Percentiles rank a stretch among this genome's conserved stretches.
These are phyloP conservation scores for Proales similis DNA, from an alignment of 1,140 invertebrate genomes.

Conservation along the genomic window DNA sequence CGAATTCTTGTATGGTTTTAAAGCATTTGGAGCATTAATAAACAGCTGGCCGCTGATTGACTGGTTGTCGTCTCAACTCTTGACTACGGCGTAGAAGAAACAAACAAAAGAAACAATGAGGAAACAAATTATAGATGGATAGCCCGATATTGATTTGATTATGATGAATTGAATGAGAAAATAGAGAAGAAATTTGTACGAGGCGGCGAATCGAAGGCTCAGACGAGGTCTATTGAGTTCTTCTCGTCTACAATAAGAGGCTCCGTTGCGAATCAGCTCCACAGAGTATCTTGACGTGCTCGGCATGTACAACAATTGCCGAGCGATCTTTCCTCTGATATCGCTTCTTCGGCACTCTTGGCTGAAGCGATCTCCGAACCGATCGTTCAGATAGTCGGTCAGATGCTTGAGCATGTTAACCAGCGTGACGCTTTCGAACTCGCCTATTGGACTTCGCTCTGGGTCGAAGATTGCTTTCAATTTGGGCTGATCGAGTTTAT, in stretches of 20 bases:
- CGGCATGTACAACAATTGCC: conserved; percentile 8
- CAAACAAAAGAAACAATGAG: no score
- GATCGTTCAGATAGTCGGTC: conserved; percentile 20
- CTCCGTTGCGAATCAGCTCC: no score
- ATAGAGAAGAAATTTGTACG: conserved; percentile 34
- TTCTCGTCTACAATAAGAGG: no score
- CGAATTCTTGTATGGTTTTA: no score
- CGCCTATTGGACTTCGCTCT: conserved; percentile 1
- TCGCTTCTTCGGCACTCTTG: conserved; percentile 1
- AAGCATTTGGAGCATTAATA: no score
- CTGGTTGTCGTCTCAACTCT: no score
- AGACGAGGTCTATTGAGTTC: background rate
- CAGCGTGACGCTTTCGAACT: conserved; percentile 23
- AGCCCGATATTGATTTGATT: no score
- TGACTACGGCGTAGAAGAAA: no score
- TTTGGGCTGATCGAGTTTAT: background rate
- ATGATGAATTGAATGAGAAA: conserved; percentile 8
- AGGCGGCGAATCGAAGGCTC: conserved; percentile 5
- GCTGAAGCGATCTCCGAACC: background rate
- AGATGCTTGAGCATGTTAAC: conserved; percentile 8
- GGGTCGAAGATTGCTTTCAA: background rate
- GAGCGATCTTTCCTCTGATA: background rate
- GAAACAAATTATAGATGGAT: no score
- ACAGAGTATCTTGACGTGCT: no score
- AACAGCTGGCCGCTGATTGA: no score